Conservation (phyloP, 2,113 vertebrate genomes). For the Motacilla tschutschensis region DNA sequence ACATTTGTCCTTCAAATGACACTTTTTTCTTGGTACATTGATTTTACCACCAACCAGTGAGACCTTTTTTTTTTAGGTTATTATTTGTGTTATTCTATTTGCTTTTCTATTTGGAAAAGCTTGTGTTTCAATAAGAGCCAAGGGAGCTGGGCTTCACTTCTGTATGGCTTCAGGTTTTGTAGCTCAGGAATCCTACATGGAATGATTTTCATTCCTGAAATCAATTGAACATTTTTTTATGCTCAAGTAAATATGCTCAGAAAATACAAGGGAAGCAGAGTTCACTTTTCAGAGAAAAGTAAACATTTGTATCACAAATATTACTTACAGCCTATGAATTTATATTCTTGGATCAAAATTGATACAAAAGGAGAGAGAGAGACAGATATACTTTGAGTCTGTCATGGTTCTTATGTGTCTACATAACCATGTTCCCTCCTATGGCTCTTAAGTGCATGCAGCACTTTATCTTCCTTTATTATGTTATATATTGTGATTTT, state of each 20-base stretch:
- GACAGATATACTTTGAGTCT: not conserved
- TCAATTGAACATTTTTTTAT: not conserved
- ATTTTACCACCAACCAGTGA: not conserved
- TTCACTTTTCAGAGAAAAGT: not conserved
- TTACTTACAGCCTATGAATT: not conserved
- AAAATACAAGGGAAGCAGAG: not conserved
- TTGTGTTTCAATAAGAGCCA: not conserved
- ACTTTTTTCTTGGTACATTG: not conserved
- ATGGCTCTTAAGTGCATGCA: not conserved
- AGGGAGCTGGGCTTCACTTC: not conserved
- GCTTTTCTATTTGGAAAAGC: not conserved
- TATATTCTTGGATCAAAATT: not conserved
- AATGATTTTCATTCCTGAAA: not conserved
- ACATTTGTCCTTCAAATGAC: not conserved
- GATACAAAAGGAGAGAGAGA: not conserved
- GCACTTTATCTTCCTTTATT: not conserved
- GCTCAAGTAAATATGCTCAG: not conserved
- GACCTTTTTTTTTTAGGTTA: not conserved
- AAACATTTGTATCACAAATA: not conserved
- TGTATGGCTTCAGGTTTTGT: not conserved
- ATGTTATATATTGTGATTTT: not conserved
- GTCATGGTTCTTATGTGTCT: not conserved
- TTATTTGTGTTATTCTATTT: accelerated
- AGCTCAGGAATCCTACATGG: not conserved
- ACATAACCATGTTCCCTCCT: not conserved